Evolutionary conservation across 2,797 vertebrate species (phyloP).

Genomic region (Benthosema pterotum): DNA sequence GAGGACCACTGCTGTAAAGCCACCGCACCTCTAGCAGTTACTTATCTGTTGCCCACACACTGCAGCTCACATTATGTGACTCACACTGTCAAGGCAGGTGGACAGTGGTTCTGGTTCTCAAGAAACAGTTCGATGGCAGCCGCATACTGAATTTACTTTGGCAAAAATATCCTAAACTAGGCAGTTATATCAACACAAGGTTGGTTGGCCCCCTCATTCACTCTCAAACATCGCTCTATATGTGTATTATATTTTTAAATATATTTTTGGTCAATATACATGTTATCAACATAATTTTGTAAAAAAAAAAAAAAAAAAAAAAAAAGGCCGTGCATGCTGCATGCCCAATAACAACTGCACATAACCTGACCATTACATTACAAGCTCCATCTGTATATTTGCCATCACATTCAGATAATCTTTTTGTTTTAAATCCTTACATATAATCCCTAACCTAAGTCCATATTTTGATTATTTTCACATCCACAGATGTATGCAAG

Average conservation of each 20-base stretch:
- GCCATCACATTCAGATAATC: too few relatives aligned
- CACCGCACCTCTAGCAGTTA: too few relatives aligned
- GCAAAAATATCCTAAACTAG: neutral
- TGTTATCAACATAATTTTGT: too few relatives aligned
- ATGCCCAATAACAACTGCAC: neutral
- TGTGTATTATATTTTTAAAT: too few relatives aligned
- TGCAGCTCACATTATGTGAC: slow-evolving; percentile 15
- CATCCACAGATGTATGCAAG: neutral
- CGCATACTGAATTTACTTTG: neutral
- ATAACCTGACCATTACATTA: too few relatives aligned
- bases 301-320: too few relatives aligned
- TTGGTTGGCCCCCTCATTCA: too few relatives aligned
- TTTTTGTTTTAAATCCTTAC: neutral
- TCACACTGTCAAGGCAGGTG: neutral
- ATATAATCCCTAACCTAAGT: neutral
- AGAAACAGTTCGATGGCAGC: neutral
- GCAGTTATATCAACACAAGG: slow-evolving; percentile 8
- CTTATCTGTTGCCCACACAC: slow-evolving; percentile 20
- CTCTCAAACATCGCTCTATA: too few relatives aligned
- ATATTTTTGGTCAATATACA: too few relatives aligned
- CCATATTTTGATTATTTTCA: neutral
- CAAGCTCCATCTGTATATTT: too few relatives aligned
- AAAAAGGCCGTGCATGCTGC: slow-evolving; percentile 23
- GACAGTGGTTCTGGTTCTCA: neutral
- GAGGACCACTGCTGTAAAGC: too few relatives aligned